These are phyloP conservation scores for Periparus ater DNA, from an alignment of 2,797 vertebrate genomes.

Conservation along the genomic window DNA sequence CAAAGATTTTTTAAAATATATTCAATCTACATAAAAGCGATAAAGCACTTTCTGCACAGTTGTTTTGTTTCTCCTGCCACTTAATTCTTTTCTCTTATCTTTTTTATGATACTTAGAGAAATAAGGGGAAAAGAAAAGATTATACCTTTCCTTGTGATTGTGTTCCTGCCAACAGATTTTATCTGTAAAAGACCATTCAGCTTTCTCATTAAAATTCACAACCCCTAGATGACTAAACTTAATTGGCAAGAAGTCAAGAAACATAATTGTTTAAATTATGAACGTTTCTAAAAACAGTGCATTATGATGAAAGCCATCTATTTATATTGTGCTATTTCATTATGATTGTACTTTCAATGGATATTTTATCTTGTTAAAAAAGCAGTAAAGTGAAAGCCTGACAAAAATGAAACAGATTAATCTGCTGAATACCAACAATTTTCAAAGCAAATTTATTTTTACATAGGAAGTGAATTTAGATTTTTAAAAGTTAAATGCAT, in stretches of 20 bases:
- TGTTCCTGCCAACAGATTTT: slow-evolving; percentile 60
- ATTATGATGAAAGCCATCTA: slow-evolving; percentile 60
- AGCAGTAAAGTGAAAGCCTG: slow-evolving; percentile 32
- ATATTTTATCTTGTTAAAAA: slow-evolving; percentile 36
- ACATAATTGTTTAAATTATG: slow-evolving; percentile 73
- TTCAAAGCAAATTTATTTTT: slow-evolving; percentile 44
- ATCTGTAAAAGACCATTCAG: slow-evolving; percentile 70
- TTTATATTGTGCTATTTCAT: slow-evolving; percentile 58
- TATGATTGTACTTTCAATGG: slow-evolving; percentile 47
- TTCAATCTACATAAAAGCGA: neutral
- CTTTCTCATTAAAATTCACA: slow-evolving; percentile 72
- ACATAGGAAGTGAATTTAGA: neutral
- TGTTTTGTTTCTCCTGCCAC: neutral
- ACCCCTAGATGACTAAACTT: slow-evolving; percentile 62
- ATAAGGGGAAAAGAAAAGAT: slow-evolving; percentile 45
- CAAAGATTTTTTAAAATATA: neutral
- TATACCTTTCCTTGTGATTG: slow-evolving; percentile 60
- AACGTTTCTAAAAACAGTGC: slow-evolving; percentile 66
- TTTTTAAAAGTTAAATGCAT: slow-evolving; percentile 20
- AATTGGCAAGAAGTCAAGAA: slow-evolving; percentile 70
- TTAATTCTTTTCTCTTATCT: slow-evolving; percentile 24
- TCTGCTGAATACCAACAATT: neutral
- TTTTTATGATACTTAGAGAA: slow-evolving; percentile 47
- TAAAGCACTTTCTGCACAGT: neutral
- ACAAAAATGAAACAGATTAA: slow-evolving; percentile 33